Conservation (phyloP, 53 echinoderm and acorn worm species). For the Echinometra lucunter region DNA sequence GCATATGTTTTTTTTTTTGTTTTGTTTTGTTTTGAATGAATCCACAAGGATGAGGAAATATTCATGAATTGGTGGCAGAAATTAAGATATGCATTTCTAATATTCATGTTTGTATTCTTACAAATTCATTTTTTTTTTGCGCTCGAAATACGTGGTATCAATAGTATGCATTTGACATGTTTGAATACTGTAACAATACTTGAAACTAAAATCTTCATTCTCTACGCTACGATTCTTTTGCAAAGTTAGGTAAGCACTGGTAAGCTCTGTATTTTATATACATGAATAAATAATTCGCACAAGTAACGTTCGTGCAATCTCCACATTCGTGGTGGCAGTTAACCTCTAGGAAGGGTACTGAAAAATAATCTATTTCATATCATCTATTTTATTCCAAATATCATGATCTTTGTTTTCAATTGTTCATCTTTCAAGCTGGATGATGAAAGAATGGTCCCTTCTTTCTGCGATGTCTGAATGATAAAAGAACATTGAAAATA, state of each 20-base stretch:
- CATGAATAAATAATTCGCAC: background rate
- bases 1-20: no score
- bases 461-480: background rate
- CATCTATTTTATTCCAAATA: background rate
- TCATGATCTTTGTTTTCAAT: background rate
- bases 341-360: background rate
- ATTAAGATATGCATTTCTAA: no score
- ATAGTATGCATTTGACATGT: no score
- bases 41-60: no score
- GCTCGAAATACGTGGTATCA: no score
- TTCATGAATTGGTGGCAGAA: no score
- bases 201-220: no score
- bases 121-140: no score
- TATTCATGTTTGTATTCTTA: no score
- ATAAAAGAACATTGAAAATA: background rate
- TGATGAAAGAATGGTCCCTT: conserved; percentile 36
- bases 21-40: no score
- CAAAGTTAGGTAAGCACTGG: background rate
- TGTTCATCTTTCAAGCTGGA: background rate
- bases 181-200: no score
- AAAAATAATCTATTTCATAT: background rate
- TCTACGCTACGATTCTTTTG: background rate
- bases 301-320: background rate
- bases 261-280: background rate
- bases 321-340: background rate